Conservation (phyloP, 2,113 vertebrate genomes). For the Alexandromys fortis region DNA sequence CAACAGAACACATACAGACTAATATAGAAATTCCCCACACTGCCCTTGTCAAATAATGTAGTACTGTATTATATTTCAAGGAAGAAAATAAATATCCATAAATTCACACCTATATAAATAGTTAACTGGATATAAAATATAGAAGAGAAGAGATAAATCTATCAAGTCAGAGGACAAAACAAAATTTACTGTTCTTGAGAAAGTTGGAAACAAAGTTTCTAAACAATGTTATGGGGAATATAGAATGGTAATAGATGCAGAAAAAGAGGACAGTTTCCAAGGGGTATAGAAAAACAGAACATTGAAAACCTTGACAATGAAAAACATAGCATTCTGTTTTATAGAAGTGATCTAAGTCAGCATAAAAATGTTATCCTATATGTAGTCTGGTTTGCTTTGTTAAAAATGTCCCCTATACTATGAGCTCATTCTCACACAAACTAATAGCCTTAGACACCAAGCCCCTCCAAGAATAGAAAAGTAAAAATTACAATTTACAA, state of each 20-base stretch:
- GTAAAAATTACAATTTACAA: not conserved
- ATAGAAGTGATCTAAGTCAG: not conserved
- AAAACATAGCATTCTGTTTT: not conserved
- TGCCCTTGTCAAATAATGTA: not conserved
- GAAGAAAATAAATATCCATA: not conserved
- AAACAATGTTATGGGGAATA: not conserved
- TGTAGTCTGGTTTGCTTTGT: not conserved
- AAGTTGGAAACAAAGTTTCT: not conserved
- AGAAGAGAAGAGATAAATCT: not conserved
- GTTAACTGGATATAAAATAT: not conserved
- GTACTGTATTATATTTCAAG: not conserved
- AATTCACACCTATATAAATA: not conserved
- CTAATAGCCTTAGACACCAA: not conserved
- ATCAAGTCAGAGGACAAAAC: not conserved
- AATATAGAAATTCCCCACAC: not conserved
- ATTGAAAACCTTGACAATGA: not conserved
- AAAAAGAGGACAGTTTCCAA: not conserved
- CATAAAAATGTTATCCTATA: not conserved
- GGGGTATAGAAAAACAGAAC: not conserved
- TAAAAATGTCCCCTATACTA: not conserved
- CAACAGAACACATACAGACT: not conserved
- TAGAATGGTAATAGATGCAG: not conserved
- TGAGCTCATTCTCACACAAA: not conserved
- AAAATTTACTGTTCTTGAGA: not conserved
- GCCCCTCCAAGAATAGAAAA: not conserved